Evolutionary conservation across 2,113 vertebrate species (phyloP).

Genomic region (Irena cyanogastra): DNA sequence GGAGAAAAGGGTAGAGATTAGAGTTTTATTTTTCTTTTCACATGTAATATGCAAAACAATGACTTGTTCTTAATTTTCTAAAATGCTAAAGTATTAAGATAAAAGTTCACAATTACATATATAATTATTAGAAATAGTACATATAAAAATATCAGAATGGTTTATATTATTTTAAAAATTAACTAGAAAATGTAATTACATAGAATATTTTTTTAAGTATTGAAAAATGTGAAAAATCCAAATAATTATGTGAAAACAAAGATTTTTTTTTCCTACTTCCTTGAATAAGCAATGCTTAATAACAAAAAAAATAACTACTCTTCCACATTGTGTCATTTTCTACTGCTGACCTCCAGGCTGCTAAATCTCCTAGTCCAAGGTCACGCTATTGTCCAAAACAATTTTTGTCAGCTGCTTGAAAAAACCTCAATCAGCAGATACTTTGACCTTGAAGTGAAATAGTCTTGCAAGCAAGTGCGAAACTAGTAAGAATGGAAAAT

Average conservation of each 20-base stretch:
- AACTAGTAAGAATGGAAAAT: not conserved
- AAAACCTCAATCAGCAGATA: not conserved
- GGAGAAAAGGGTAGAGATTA: not conserved
- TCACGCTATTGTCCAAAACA: not conserved
- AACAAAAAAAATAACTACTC: not conserved
- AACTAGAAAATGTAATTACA: not conserved
- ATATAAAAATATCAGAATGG: not conserved
- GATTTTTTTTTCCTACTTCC: not conserved
- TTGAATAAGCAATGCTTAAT: not conserved
- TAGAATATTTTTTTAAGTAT: not conserved
- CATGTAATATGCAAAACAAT: not conserved
- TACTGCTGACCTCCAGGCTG: not conserved
- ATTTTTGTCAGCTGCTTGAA: not conserved
- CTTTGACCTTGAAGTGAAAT: not conserved
- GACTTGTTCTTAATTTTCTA: not conserved
- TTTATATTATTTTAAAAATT: not conserved
- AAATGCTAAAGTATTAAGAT: not conserved
- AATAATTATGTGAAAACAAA: not conserved
- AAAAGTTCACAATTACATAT: not conserved
- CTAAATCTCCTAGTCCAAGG: not conserved
- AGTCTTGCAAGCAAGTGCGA: not conserved
- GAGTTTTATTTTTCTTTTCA: not conserved
- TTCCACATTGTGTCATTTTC: not conserved
- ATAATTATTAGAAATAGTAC: not conserved
- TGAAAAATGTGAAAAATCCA: not conserved